These are phyloP conservation scores for Alces alces DNA, from an alignment of 2,113 vertebrate species.

Conservation along the genomic window DNA sequence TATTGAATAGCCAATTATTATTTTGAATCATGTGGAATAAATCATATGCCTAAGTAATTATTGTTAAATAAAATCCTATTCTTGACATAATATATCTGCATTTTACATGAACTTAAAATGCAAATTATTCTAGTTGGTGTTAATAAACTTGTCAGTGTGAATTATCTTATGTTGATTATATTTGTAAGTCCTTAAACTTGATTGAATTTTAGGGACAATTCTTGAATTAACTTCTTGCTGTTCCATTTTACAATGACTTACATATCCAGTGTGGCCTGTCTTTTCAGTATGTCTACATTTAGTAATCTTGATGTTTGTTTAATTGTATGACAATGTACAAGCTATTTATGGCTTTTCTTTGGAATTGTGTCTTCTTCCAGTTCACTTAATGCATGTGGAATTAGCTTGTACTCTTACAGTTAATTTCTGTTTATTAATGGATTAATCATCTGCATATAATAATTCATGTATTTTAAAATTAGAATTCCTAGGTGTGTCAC, in stretches of 20 bases:
- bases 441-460: background rate
- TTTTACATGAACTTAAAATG: background rate
- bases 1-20: conserved; percentile 25
- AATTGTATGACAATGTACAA: background rate
- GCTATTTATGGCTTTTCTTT: background rate
- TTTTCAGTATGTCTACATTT: background rate
- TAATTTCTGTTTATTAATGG: background rate
- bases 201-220: background rate
- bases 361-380: background rate
- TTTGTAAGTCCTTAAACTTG: conserved; percentile 2
- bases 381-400: background rate
- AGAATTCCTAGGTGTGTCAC: background rate
- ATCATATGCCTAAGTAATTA: conserved; percentile 29
- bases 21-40: background rate
- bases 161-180: background rate
- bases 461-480: background rate
- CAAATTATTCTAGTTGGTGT: background rate
- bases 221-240: background rate
- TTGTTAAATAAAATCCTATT: background rate
- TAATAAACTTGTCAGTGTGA: conserved; percentile 34
- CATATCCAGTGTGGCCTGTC: background rate
- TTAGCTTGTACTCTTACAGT: background rate
- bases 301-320: background rate
- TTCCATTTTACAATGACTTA: background rate
- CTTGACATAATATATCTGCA: background rate